Evolutionary conservation across 2,888 invertebrate species (phyloP).

Genomic region (Calameuta idolon): DNA sequence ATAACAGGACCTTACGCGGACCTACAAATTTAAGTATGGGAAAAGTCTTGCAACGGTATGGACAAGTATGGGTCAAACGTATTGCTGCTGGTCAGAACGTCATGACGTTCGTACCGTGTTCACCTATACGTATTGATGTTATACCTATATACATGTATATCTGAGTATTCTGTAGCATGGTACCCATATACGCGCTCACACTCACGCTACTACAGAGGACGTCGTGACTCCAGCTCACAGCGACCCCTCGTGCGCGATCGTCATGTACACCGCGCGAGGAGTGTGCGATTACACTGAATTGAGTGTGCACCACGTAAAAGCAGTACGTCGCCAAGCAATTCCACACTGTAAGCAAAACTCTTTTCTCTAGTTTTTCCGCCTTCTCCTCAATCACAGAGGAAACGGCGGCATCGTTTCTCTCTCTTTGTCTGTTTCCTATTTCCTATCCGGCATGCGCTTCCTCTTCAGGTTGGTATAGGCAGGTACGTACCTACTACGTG

Average conservation of each 20-base stretch:
- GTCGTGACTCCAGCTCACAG: neutral
- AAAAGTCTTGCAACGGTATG: no score
- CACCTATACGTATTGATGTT: neutral
- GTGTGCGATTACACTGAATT: slow-evolving; percentile 46
- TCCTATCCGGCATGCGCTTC: neutral
- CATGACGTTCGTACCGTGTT: neutral
- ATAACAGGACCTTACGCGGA: no score
- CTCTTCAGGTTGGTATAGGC: slow-evolving; percentile 1
- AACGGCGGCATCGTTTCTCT: neutral
- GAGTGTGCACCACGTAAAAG: slow-evolving; percentile 36
- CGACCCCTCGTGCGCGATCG: neutral
- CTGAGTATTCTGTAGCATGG: neutral
- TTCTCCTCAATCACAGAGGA: slow-evolving; percentile 8
- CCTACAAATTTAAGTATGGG: no score
- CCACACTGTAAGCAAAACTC: slow-evolving; percentile 26
- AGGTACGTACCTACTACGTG: neutral
- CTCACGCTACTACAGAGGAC: no score
- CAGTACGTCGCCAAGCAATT: slow-evolving; percentile 37
- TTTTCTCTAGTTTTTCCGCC: neutral
- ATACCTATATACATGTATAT: neutral
- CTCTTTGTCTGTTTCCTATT: neutral
- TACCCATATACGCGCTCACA: no score
- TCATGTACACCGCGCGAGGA: slow-evolving; percentile 28
- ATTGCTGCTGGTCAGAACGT: no score
- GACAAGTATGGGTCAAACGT: no score